A percentile compares a stretch with the other conserved stretches of the same genome.
These are phyloP conservation scores for Tychaedon coryphoeus DNA, from an alignment of 2,113 vertebrate genomes.

Conservation along the genomic window DNA sequence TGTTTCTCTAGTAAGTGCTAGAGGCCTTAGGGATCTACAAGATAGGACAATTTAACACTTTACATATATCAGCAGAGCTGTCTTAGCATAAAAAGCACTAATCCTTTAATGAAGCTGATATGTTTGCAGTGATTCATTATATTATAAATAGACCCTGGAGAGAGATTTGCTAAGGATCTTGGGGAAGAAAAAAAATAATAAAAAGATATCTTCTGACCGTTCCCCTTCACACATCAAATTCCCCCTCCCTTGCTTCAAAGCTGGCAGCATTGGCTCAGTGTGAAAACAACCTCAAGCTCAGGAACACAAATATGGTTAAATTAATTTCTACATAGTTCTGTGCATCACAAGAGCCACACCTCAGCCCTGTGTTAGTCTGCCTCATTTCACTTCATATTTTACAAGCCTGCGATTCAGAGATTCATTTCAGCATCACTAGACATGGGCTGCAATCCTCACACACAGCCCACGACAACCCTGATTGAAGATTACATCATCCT, in stretches of 20 bases:
- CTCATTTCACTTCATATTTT: not conserved
- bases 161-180: not conserved
- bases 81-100: not conserved
- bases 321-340: not conserved
- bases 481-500: slow-evolving; percentile 2
- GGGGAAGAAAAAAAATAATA: not conserved
- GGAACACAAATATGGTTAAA: not conserved
- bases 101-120: not conserved
- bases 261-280: not conserved
- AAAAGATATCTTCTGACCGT: not conserved
- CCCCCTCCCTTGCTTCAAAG: not conserved
- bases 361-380: not conserved
- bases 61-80: not conserved
- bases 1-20: not conserved
- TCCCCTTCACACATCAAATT: not conserved
- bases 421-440: not conserved
- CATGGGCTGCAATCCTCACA: not conserved
- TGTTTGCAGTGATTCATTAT: not conserved
- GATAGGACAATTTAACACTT: not conserved
- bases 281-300: not conserved
- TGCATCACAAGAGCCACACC: not conserved
- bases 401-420: not conserved
- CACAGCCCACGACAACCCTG: not conserved
- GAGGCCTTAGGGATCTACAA: not conserved
- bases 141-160: not conserved